Evolutionary conservation across 2,888 invertebrate genomes (phyloP).

Genomic region (Thera obeliscata): DNA sequence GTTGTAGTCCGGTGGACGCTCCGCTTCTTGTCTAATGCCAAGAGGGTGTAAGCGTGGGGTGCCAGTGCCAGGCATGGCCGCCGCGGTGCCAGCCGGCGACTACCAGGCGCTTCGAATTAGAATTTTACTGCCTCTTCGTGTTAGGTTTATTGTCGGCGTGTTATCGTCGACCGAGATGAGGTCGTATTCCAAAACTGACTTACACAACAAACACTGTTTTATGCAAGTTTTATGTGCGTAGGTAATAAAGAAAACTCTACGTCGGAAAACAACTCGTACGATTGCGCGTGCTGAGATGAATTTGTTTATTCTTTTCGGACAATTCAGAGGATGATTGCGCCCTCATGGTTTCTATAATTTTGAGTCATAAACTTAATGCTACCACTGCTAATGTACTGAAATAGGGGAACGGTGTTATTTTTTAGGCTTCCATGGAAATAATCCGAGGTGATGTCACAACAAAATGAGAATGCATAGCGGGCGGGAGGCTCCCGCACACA

Average conservation of each 20-base stretch:
- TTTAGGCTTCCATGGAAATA: constrained; percentile 34
- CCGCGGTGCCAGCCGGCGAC: constrained; percentile 47
- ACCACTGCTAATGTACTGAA: constrained; percentile 26
- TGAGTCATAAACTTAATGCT: constrained; percentile 22
- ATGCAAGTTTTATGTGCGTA: constrained; percentile 72
- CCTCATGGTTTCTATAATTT: constrained; percentile 31
- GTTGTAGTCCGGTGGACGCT: constrained; percentile 29
- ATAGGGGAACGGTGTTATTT: constrained; percentile 29
- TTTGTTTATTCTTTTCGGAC: constrained; percentile 36
- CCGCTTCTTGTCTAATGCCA: constrained; percentile 39
- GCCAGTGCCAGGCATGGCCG: constrained; percentile 36
- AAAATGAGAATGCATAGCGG: constrained; percentile 53
- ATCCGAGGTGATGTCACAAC: constrained; percentile 55
- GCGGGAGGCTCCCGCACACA: constrained; percentile 52
- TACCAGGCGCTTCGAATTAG: constrained; percentile 73
- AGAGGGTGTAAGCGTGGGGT: constrained; percentile 48
- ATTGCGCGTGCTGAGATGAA: constrained; percentile 37
- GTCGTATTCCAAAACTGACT: constrained; percentile 80
- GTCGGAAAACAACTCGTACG: constrained; percentile 46
- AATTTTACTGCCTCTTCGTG: constrained; percentile 82
- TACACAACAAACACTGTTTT: constrained; percentile 79
- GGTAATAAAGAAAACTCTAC: constrained; percentile 65
- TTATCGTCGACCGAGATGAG: constrained; percentile 80
- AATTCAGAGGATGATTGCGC: constrained; percentile 29
- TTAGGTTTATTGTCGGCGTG: constrained; percentile 80